phyloP scores from a whole-genome alignment of 2,888 invertebrate species.

The Carcina quercana region DNA sequence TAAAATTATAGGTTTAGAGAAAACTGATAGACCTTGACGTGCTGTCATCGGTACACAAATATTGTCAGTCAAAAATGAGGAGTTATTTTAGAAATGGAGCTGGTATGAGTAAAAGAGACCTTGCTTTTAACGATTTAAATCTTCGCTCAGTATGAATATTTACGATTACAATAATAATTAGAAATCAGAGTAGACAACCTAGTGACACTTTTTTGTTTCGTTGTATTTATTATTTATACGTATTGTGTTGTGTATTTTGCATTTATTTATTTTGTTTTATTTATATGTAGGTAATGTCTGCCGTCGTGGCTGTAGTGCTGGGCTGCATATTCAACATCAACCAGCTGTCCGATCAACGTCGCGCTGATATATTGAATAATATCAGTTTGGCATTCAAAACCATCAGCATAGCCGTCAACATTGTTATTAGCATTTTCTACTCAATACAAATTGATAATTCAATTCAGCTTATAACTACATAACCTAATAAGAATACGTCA shows the following conservation, averaged over 20 bases:
- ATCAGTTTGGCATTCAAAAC: slow-evolving; percentile 73
- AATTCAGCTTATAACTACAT: no score
- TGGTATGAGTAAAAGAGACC: no score
- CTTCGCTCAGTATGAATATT: no score
- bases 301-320: slow-evolving; percentile 74
- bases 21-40: no score
- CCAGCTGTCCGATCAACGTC: slow-evolving; percentile 71
- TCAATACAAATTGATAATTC: slow-evolving; percentile 67
- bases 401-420: slow-evolving; percentile 73
- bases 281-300: slow-evolving; percentile 72
- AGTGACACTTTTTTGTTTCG: slow-evolving; percentile 5
- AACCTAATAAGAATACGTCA: no score
- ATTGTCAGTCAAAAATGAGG: no score
- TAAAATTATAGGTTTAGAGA: no score
- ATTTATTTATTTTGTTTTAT: slow-evolving; percentile 35
- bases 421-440: slow-evolving; percentile 76
- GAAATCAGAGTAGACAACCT: neutral
- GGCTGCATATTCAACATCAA: slow-evolving; percentile 77
- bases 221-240: slow-evolving; percentile 20
- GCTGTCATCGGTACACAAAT: no score
- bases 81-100: no score
- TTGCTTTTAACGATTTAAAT: no score
- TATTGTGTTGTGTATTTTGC: slow-evolving; percentile 22
- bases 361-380: slow-evolving; percentile 76
- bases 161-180: neutral